These are phyloP conservation scores for Hirundichthys speculiger DNA, from an alignment of 2,113 vertebrate species.

Conservation along the genomic window DNA sequence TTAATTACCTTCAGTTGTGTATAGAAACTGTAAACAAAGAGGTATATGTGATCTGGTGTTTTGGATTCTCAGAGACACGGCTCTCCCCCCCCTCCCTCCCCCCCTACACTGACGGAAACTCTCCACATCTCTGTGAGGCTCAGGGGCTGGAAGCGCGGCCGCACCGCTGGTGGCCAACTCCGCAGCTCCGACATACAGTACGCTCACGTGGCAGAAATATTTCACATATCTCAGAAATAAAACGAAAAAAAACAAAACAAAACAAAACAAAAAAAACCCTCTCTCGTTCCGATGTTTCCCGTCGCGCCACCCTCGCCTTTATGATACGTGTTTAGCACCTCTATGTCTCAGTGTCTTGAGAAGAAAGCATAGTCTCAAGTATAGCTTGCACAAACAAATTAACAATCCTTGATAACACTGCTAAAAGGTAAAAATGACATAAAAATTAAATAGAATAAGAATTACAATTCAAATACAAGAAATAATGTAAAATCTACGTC, in stretches of 20 bases:
- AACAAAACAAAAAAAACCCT: no score
- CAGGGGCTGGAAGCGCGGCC: conserved; percentile 80
- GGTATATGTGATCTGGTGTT: conserved; percentile 92
- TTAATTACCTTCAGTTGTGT: conserved; percentile 88
- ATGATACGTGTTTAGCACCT: conserved; percentile 59
- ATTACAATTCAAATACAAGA: conserved; percentile 88
- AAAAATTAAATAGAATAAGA: conserved; percentile 91
- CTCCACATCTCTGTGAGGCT: conserved; percentile 82
- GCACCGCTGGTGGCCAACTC: conserved; percentile 32
- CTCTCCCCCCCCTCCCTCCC: no score
- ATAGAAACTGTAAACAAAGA: conserved; percentile 99
- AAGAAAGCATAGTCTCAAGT: conserved; percentile 83
- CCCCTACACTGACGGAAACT: conserved; percentile 87
- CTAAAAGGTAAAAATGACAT: conserved; percentile 88
- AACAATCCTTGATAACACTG: conserved; percentile 92
- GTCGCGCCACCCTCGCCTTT: conserved; percentile 46
- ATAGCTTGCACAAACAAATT: conserved; percentile 86
- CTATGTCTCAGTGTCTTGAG: conserved; percentile 78
- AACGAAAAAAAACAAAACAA: no score
- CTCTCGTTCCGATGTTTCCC: conserved; percentile 46
- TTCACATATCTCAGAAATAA: conserved; percentile 45
- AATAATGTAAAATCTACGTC: conserved; percentile 86
- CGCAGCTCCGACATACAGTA: conserved; percentile 38
- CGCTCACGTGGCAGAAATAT: conserved; percentile 52
- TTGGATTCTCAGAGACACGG: conserved; percentile 89